phyloP scores from a whole-genome alignment of 2,888 invertebrate species.

The Nipponacmea schrenckii region DNA sequence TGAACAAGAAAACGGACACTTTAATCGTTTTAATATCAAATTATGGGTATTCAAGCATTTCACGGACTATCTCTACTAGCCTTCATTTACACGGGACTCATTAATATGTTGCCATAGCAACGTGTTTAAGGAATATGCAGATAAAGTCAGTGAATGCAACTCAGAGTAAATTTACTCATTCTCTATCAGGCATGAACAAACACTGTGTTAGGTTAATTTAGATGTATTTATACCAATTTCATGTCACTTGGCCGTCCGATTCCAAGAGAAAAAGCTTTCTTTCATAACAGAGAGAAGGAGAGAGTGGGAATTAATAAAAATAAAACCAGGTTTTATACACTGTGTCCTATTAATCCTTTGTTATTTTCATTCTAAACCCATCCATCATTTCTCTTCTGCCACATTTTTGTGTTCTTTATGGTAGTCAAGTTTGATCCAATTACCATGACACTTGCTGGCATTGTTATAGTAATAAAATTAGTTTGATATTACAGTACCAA shows the following conservation, averaged over 20 bases:
- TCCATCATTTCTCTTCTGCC: too few species aligned
- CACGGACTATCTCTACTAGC: slow-evolving; percentile 10
- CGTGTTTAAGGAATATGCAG: slow-evolving; percentile 22
- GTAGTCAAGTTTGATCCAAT: too few species aligned
- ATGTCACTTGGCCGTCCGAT: neutral
- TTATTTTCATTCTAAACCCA: too few species aligned
- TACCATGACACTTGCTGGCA: too few species aligned
- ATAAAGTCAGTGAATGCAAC: slow-evolving; percentile 15
- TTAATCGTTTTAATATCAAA: slow-evolving; percentile 9
- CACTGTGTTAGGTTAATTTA: slow-evolving; percentile 17
- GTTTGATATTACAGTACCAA: too few species aligned
- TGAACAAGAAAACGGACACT: neutral
- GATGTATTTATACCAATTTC: slow-evolving; percentile 20
- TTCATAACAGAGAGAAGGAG: neutral
- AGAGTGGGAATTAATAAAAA: slow-evolving; percentile 2
- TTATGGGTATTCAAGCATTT: slow-evolving; percentile 7
- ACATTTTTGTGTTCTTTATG: too few species aligned
- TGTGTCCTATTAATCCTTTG: too few species aligned
- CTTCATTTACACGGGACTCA: slow-evolving; percentile 23
- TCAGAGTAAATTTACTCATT: slow-evolving; percentile 17
- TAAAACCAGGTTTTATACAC: too few species aligned
- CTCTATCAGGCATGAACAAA: slow-evolving; percentile 13
- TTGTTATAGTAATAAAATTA: too few species aligned
- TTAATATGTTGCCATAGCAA: slow-evolving; percentile 32
- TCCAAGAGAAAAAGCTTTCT: neutral